These are phyloP conservation scores for Actinia tenebrosa DNA, from an alignment of 64 coral and sea anemone genomes.

Conservation along the genomic window DNA sequence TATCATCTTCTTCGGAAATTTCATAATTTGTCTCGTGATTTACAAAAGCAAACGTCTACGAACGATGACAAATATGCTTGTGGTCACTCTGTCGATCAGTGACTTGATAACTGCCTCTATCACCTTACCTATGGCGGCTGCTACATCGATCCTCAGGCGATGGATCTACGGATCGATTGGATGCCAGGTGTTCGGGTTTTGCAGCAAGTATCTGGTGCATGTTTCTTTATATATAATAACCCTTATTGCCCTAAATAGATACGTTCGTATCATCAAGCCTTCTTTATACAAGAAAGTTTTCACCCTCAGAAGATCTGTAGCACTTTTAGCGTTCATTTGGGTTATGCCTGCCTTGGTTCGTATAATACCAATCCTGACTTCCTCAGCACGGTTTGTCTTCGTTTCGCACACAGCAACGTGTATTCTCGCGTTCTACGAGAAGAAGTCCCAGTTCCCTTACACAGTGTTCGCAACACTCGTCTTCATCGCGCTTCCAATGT, in stretches of 20 bases:
- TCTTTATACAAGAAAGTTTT: background rate
- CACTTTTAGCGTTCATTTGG: background rate
- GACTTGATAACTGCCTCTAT: slow-evolving; percentile 12
- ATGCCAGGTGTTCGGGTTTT: slow-evolving; percentile 16
- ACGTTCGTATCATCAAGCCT: slow-evolving; percentile 1
- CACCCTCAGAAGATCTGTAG: background rate
- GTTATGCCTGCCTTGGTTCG: slow-evolving; percentile 4
- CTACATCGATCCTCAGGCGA: background rate
- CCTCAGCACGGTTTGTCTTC: slow-evolving; percentile 3
- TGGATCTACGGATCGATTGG: slow-evolving; percentile 1
- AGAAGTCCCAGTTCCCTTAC: slow-evolving; percentile 6
- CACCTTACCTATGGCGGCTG: slow-evolving; percentile 8
- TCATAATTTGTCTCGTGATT: background rate
- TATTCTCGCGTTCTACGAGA: background rate
- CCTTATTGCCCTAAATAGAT: slow-evolving; percentile 11
- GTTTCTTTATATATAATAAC: slow-evolving; percentile 25
- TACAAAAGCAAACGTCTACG: background rate
- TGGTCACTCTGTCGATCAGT: background rate
- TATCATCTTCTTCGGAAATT: slow-evolving; percentile 11
- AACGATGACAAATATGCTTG: slow-evolving; percentile 21
- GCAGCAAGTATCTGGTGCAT: slow-evolving; percentile 29
- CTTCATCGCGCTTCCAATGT: slow-evolving; percentile 22
- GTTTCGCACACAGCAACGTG: background rate
- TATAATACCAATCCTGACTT: background rate
- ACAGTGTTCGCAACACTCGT: slow-evolving; percentile 7